Conservation (phyloP, 2,888 invertebrate genomes). For the Nomada hirtipes region DNA sequence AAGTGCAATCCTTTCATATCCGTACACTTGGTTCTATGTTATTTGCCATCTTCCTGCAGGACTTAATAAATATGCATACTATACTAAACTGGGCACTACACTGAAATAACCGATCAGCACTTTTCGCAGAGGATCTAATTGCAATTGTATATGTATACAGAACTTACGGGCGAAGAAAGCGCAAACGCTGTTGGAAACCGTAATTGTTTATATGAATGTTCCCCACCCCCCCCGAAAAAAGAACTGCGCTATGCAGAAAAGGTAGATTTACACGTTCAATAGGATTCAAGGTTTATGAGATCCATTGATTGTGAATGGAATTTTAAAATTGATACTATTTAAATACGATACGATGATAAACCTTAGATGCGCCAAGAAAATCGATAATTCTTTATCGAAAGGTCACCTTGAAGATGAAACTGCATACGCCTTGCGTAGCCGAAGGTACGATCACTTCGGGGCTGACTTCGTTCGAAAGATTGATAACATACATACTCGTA, state of each 20-base stretch:
- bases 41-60: no score
- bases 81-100: no score
- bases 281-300: no score
- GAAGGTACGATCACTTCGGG: slow-evolving; percentile 12
- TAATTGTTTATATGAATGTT: background rate
- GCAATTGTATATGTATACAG: background rate
- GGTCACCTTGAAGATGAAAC: slow-evolving; percentile 62
- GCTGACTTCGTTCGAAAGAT: slow-evolving; percentile 28
- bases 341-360: slow-evolving; percentile 15
- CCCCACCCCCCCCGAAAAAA: no score
- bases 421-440: slow-evolving; percentile 1
- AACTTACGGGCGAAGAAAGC: background rate
- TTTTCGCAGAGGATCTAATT: background rate
- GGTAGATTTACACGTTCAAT: no score
- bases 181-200: background rate
- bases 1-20: no score
- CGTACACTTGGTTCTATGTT: no score
- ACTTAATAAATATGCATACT: no score
- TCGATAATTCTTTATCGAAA: slow-evolving; percentile 48
- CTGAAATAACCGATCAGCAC: slow-evolving; percentile 7
- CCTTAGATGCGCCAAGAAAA: slow-evolving; percentile 24
- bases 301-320: no score
- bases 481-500: background rate
- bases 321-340: slow-evolving; percentile 6
- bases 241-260: no score